These are phyloP conservation scores for Tryphoninae sp. DNA, from an alignment of 2,888 invertebrate genomes.

Conservation along the genomic window DNA sequence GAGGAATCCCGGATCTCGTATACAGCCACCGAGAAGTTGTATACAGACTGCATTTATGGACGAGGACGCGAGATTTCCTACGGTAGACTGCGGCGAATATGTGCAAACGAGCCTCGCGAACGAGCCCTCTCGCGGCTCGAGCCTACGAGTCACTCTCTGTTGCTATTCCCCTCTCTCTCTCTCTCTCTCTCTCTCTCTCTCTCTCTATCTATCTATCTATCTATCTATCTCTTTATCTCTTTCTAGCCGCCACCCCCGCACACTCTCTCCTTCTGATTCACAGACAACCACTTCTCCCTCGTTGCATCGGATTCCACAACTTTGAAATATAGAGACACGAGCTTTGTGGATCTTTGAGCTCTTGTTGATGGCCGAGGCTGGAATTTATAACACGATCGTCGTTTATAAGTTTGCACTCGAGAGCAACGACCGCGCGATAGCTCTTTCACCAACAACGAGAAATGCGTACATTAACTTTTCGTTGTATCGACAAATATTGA, in stretches of 20 bases:
- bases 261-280: too few species aligned
- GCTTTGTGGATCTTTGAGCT: constrained; percentile 15
- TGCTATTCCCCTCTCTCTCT: background rate
- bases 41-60: constrained; percentile 16
- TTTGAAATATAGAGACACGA: constrained; percentile 6
- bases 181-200: too few species aligned
- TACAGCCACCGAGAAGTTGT: constrained; percentile 18
- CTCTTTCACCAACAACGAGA: background rate
- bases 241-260: too few species aligned
- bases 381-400: constrained; percentile 10
- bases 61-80: constrained; percentile 32
- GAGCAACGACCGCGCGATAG: constrained; percentile 19
- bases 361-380: constrained; percentile 11
- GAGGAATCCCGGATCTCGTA: constrained; percentile 66
- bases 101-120: constrained; percentile 36
- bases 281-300: background rate
- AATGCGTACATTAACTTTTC: too few species aligned
- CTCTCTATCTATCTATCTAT: too few species aligned
- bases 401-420: background rate
- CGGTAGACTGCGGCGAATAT: constrained; percentile 15
- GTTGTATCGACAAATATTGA: background rate
- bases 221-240: too few species aligned
- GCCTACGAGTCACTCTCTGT: background rate
- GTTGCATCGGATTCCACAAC: background rate
- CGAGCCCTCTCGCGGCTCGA: constrained; percentile 31